These are phyloP conservation scores for Trichogramma dendrolimi DNA, from an alignment of 2,888 invertebrate genomes.

Conservation along the genomic window DNA sequence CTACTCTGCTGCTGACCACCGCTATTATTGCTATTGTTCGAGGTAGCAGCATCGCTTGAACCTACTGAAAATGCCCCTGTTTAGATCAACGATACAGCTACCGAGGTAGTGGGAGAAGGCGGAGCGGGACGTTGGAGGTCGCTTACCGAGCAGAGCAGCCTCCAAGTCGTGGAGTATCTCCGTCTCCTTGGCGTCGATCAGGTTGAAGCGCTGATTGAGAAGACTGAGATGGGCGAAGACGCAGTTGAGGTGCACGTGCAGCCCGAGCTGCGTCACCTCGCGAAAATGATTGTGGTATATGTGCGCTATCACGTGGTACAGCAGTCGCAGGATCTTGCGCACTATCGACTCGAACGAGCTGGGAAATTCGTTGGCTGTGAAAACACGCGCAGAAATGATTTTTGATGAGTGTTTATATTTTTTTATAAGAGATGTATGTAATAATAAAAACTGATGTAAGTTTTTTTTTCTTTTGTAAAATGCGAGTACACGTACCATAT, in stretches of 20 bases:
- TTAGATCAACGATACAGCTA: too few relatives aligned
- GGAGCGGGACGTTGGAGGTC: neutral
- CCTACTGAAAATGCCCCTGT: too few relatives aligned
- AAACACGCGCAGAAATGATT: conserved; percentile 1
- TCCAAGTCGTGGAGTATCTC: conserved; percentile 90
- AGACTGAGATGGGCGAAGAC: conserved; percentile 94
- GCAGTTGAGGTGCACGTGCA: conserved; percentile 95
- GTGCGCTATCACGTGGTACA: conserved; percentile 98
- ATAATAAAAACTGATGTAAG: too few relatives aligned
- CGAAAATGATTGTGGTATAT: conserved; percentile 97
- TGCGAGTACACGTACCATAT: conserved; percentile 69
- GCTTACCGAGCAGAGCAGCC: conserved; percentile 63
- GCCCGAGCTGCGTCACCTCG: conserved; percentile 86
- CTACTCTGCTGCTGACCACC: too few relatives aligned
- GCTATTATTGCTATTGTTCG: too few relatives aligned
- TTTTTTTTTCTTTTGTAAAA: too few relatives aligned
- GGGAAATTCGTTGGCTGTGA: conserved; percentile 88
- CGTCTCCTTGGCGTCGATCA: conserved; percentile 93
- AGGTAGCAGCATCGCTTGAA: too few relatives aligned
- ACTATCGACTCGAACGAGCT: conserved; percentile 90
- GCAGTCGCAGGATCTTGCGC: conserved; percentile 90
- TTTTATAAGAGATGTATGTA: neutral
- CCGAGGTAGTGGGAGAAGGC: too few relatives aligned
- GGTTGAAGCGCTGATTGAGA: conserved; percentile 77
- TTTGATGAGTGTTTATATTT: neutral